A percentile compares a stretch with the other conserved stretches of the same genome.
Evolutionary conservation across 2,113 vertebrate species (phyloP).

Genomic region (Cryptomyrus ogoouensis): DNA sequence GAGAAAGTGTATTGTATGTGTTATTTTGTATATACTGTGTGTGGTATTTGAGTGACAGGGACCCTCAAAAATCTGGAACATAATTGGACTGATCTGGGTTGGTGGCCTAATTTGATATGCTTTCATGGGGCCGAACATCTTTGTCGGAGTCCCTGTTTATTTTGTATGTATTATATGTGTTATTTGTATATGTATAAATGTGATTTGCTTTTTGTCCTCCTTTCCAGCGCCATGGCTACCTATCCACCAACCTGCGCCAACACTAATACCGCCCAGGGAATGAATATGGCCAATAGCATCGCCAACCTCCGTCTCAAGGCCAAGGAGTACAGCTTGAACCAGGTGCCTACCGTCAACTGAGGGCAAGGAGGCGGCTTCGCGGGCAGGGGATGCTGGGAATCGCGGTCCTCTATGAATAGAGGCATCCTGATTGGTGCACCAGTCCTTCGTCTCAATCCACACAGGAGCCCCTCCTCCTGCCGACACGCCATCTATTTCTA

Average conservation of each 20-base stretch:
- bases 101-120: background rate
- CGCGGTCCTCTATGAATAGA: background rate
- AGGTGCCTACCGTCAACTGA: conserved; percentile 86
- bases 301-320: conserved; percentile 89
- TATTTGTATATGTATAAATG: background rate
- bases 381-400: background rate
- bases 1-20: background rate
- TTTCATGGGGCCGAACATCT: background rate
- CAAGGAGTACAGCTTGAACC: conserved; percentile 89
- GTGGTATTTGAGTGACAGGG: background rate
- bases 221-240: conserved; percentile 74
- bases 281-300: conserved; percentile 89
- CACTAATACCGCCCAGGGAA: conserved; percentile 70
- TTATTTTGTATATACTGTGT: background rate
- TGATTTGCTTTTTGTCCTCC: conserved; percentile 9
- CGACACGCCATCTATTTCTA: background rate
- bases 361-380: background rate
- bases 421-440: background rate
- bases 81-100: background rate
- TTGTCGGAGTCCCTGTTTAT: background rate
- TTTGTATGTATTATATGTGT: background rate
- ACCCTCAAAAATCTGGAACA: background rate
- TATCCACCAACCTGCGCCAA: conserved; percentile 76
- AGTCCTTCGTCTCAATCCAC: background rate
- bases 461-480: background rate